These are phyloP conservation scores for Phymanthus crucifer DNA, from an alignment of 92 coral and sea anemone genomes.

Conservation along the genomic window DNA sequence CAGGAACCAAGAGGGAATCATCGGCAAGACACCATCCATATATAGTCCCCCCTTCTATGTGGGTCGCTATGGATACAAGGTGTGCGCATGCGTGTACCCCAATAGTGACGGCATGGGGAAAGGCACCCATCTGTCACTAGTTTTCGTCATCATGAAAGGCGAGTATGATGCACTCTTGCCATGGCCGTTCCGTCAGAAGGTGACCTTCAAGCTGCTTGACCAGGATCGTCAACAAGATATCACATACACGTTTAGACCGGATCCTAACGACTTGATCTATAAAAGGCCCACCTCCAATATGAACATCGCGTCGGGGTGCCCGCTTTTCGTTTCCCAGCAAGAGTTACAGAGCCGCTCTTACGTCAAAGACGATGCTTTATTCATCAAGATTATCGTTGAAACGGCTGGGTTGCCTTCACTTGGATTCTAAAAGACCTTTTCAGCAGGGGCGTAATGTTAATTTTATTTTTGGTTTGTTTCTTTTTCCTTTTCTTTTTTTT, in stretches of 20 bases:
- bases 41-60: constrained; percentile 87
- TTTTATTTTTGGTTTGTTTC: too few species aligned
- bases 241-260: constrained; percentile 75
- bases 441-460: background rate
- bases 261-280: constrained; percentile 83
- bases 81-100: constrained; percentile 78
- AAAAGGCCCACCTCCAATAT: too few species aligned
- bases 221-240: too few species aligned
- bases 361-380: too few species aligned
- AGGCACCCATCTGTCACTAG: constrained; percentile 75
- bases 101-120: constrained; percentile 85
- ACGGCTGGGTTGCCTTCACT: constrained; percentile 37
- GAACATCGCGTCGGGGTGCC: too few species aligned
- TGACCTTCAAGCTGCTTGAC: too few species aligned
- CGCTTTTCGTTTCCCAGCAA: too few species aligned
- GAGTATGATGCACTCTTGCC: too few species aligned
- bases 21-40: too few species aligned
- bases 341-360: too few species aligned
- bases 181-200: too few species aligned
- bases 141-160: constrained; percentile 84
- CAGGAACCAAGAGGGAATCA: constrained; percentile 69
- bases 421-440: constrained; percentile 11
- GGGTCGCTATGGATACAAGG: constrained; percentile 87
- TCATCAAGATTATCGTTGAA: constrained; percentile 67
- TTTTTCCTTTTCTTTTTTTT: too few species aligned